A percentile compares a stretch with the other conserved stretches of the same genome.
Evolutionary conservation across 1,140 invertebrate species (phyloP).

Genomic region (Cylas formicarius): DNA sequence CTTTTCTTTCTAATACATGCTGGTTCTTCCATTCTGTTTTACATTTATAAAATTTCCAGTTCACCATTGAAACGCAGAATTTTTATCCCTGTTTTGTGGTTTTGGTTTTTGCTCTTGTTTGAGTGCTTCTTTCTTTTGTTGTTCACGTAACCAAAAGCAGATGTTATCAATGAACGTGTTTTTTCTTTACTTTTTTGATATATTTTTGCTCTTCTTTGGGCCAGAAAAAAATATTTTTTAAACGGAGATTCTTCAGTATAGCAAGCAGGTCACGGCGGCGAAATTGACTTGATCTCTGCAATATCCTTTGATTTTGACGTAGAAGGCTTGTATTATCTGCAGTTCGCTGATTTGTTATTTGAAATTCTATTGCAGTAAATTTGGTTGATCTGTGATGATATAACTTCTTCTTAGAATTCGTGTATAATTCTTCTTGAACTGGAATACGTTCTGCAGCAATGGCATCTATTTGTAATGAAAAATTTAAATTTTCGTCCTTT

Average conservation of each 20-base stretch:
- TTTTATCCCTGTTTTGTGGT: background rate
- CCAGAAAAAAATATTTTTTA: slow-evolving; percentile 2
- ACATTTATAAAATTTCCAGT: background rate
- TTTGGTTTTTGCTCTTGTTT: background rate
- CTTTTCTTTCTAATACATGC: slow-evolving; percentile 2
- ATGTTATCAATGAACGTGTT: slow-evolving; percentile 2
- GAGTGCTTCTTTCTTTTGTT: slow-evolving; percentile 4
- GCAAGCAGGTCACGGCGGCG: background rate
- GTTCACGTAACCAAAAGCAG: slow-evolving; percentile 2
- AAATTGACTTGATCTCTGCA: background rate
- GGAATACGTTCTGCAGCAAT: no score
- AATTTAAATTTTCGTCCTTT: no score
- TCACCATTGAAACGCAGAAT: background rate
- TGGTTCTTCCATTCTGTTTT: background rate
- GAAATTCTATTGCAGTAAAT: slow-evolving; percentile 3
- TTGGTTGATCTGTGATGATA: no score
- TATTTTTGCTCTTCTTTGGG: background rate
- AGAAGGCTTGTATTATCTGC: slow-evolving; percentile 2
- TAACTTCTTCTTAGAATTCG: no score
- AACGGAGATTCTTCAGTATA: slow-evolving; percentile 1
- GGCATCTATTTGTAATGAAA: no score
- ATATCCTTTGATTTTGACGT: background rate
- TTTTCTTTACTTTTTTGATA: background rate
- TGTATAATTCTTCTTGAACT: no score
- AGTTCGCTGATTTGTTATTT: slow-evolving; percentile 10